These are phyloP conservation scores for Cinclus cinclus DNA, from an alignment of 2,113 vertebrate species.

Conservation along the genomic window DNA sequence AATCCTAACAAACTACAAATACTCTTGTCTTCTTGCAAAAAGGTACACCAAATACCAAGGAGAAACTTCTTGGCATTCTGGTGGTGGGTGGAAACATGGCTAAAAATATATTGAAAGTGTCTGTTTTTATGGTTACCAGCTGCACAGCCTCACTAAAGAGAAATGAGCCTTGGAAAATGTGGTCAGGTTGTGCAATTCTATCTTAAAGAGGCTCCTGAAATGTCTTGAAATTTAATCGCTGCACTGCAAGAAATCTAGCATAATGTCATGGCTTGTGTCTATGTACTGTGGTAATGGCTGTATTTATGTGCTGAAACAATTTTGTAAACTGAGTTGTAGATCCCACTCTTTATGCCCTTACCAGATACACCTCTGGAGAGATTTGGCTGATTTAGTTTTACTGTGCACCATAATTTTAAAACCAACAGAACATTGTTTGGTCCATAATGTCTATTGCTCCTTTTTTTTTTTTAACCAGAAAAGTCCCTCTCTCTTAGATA, in stretches of 20 bases:
- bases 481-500: neutral
- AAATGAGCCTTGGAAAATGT: neutral
- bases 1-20: slow-evolving; percentile 10
- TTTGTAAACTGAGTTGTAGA: neutral
- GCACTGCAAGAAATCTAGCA: neutral
- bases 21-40: neutral
- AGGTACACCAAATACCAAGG: neutral
- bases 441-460: neutral
- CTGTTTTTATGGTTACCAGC: neutral
- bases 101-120: neutral
- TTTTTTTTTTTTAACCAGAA: neutral
- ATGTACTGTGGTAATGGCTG: neutral
- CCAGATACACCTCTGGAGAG: neutral
- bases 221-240: neutral
- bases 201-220: neutral
- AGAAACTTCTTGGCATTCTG: neutral
- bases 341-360: neutral
- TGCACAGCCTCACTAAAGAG: neutral
- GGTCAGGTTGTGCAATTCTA: neutral
- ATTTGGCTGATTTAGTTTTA: neutral
- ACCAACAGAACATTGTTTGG: neutral
- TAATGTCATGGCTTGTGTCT: neutral
- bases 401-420: neutral
- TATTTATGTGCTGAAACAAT: neutral
- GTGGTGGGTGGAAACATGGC: neutral